Conservation (phyloP, 2,888 invertebrate genomes). For the Agapostemon virescens region DNA sequence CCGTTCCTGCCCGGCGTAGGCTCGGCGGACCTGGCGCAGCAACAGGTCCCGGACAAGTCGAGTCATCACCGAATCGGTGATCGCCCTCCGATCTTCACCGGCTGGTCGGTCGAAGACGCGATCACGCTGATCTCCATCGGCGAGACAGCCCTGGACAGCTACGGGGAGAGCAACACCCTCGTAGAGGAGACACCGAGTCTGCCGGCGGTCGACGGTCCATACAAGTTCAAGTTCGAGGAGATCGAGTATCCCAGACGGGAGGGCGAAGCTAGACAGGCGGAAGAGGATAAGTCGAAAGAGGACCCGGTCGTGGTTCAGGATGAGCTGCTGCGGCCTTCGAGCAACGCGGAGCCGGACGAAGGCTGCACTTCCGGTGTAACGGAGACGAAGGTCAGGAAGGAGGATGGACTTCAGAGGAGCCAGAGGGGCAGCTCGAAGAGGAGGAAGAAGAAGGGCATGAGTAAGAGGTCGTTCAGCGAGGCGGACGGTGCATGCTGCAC, state of each 20-base stretch:
- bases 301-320: too few relatives aligned
- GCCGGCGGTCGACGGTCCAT: background rate
- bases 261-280: background rate
- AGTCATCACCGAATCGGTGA: slow-evolving; percentile 30
- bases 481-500: slow-evolving; percentile 20
- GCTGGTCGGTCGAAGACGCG: slow-evolving; percentile 24
- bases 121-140: background rate
- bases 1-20: slow-evolving; percentile 38
- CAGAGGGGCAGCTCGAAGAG: slow-evolving; percentile 45
- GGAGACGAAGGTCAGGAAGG: background rate
- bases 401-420: slow-evolving; percentile 1
- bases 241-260: too few relatives aligned
- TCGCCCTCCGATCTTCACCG: slow-evolving; percentile 13
- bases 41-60: slow-evolving; percentile 44
- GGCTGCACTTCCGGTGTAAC: background rate
- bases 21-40: slow-evolving; percentile 42
- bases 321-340: too few relatives aligned
- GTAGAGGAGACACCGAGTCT: slow-evolving; percentile 3
- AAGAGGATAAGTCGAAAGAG: background rate
- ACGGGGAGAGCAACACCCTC: slow-evolving; percentile 4
- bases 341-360: background rate
- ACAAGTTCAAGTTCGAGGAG: too few relatives aligned
- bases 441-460: slow-evolving; percentile 46
- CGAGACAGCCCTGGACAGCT: background rate
- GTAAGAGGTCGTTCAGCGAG: slow-evolving; percentile 47